Percentiles rank a stretch among this genome's conserved stretches.
These are phyloP conservation scores for Lutjanus argentimaculatus DNA, from an alignment of 2,797 vertebrate genomes.

Conservation along the genomic window DNA sequence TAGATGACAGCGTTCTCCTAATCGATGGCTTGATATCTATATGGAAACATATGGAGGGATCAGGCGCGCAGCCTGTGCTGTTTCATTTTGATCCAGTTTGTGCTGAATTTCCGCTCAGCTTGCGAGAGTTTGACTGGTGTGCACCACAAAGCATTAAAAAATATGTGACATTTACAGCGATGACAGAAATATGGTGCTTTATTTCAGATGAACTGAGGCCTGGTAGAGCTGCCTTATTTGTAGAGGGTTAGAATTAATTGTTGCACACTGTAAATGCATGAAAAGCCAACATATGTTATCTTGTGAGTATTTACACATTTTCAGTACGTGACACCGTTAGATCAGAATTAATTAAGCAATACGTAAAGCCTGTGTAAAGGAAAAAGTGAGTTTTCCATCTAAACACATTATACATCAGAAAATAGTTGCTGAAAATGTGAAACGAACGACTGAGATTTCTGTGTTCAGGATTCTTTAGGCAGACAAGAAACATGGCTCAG, in stretches of 20 bases:
- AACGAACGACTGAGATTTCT: too few species aligned
- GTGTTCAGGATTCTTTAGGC: too few species aligned
- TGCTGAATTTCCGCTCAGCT: constrained; percentile 37
- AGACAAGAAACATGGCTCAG: too few species aligned
- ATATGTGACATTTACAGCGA: constrained; percentile 1
- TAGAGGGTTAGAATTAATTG: neutral
- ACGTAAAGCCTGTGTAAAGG: too few species aligned
- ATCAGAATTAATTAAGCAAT: too few species aligned
- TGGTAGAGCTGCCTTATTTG: neutral
- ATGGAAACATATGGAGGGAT: constrained; percentile 80
- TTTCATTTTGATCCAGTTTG: constrained; percentile 55
- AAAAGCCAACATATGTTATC: neutral
- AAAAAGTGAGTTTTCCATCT: too few species aligned
- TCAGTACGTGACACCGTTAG: neutral
- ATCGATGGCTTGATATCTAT: constrained; percentile 84
- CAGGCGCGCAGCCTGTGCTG: constrained; percentile 44
- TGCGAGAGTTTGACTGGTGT: constrained; percentile 4
- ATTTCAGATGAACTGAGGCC: constrained; percentile 15
- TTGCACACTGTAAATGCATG: neutral
- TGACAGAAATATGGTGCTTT: constrained; percentile 17
- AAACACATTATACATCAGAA: too few species aligned
- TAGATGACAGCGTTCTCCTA: constrained; percentile 78
- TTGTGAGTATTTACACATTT: neutral
- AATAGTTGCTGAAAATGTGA: too few species aligned
- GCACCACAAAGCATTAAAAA: constrained; percentile 19